A percentile compares a stretch with the other conserved stretches of the same genome.
Evolutionary conservation across 2,797 vertebrate species (phyloP).

Genomic region (Tadarida brasiliensis): DNA sequence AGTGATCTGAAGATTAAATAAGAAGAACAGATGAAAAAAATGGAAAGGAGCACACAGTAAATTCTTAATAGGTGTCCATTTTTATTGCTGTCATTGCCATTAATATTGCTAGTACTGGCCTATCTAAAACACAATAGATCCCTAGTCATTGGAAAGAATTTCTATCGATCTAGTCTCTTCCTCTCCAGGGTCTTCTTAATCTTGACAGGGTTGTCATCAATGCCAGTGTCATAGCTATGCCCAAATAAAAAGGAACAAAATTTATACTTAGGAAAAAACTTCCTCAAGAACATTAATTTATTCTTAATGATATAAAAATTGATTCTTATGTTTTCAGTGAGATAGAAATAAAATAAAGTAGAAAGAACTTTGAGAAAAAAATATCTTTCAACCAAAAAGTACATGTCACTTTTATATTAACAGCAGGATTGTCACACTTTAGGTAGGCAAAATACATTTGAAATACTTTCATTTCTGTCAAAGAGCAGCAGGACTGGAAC

Average conservation of each 20-base stretch:
- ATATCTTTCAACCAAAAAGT: slow-evolving; percentile 15
- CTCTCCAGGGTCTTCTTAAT: not conserved
- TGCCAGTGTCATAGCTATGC: not conserved
- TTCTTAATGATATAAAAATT: not conserved
- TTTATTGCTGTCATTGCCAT: not conserved
- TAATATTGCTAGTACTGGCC: no score
- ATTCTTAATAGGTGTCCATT: not conserved
- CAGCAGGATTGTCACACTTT: not conserved
- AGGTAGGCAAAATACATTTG: slow-evolving; percentile 16
- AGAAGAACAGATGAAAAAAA: not conserved
- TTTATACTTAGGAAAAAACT: not conserved
- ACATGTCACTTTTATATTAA: slow-evolving; percentile 60
- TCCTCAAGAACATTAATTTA: not conserved
- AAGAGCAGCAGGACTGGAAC: slow-evolving; percentile 41
- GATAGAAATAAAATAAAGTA: not conserved
- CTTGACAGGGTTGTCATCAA: not conserved
- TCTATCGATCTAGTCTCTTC: not conserved
- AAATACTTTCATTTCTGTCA: slow-evolving; percentile 69
- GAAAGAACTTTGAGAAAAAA: slow-evolving; percentile 1
- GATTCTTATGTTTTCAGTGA: not conserved
- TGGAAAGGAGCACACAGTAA: not conserved
- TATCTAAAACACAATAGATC: not conserved
- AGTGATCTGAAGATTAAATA: not conserved
- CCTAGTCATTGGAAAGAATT: not conserved
- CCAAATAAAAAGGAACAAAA: slow-evolving; percentile 29